Evolutionary conservation across 1,140 invertebrate genomes (phyloP).

Genomic region (Andricus grossulariae): DNA sequence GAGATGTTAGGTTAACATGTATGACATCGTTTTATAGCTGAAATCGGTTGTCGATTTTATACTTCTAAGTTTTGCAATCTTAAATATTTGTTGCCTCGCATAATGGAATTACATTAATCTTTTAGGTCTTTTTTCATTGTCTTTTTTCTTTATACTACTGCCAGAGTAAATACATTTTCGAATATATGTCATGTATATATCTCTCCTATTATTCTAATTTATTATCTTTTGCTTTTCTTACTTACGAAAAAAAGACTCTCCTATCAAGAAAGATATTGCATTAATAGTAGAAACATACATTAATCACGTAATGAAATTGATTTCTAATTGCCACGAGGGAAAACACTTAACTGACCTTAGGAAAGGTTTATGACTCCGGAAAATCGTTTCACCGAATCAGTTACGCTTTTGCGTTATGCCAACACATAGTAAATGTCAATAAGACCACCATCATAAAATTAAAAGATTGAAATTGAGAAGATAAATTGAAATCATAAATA

Average conservation of each 20-base stretch:
- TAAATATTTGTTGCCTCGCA: too few species aligned
- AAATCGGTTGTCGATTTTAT: too few species aligned
- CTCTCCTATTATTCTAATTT: too few species aligned
- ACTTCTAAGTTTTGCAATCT: too few species aligned
- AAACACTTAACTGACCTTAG: conserved; percentile 22
- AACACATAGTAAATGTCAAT: background rate
- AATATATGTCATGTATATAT: too few species aligned
- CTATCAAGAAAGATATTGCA: background rate
- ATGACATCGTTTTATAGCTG: too few species aligned
- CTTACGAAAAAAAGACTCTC: background rate
- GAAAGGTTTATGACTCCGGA: conserved; percentile 27
- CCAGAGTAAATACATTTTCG: too few species aligned
- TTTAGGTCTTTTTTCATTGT: too few species aligned
- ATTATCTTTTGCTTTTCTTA: background rate
- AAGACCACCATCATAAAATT: too few species aligned
- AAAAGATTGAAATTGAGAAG: background rate
- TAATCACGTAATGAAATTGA: conserved; percentile 23
- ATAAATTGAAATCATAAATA: background rate
- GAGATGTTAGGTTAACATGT: too few species aligned
- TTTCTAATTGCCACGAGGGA: conserved; percentile 19
- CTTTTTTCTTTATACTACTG: too few species aligned
- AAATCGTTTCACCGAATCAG: conserved; percentile 26
- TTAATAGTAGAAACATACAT: conserved; percentile 21
- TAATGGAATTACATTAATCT: too few species aligned
- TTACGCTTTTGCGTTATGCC: conserved; percentile 19